Percentiles rank a stretch among this genome's conserved stretches.
Evolutionary conservation across 92 coral and sea anemone species (phyloP).

Genomic region (Zoanthus sansibaricus): DNA sequence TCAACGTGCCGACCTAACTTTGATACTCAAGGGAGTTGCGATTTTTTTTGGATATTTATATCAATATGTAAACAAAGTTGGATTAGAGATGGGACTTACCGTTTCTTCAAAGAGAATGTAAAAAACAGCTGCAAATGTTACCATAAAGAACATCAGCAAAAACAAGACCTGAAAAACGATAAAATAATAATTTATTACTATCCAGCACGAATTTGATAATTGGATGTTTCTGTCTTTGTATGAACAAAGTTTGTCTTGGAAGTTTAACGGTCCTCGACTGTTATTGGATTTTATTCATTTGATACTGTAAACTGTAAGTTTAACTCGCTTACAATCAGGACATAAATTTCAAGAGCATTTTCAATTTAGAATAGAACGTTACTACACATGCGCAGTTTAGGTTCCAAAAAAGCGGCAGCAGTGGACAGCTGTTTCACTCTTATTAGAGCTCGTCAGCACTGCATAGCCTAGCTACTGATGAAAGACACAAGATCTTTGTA

Average conservation of each 20-base stretch:
- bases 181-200: not conserved
- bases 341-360: constrained; percentile 35
- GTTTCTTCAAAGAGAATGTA: not conserved
- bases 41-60: too few species aligned
- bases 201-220: not conserved
- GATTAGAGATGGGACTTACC: not conserved
- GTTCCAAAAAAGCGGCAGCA: too few species aligned
- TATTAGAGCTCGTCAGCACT: too few species aligned
- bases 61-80: too few species aligned
- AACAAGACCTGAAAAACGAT: not conserved
- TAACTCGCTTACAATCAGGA: not conserved
- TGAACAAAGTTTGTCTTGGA: not conserved
- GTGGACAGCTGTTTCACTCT: too few species aligned
- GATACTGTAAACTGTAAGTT: constrained; percentile 32
- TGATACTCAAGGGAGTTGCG: too few species aligned
- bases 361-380: too few species aligned
- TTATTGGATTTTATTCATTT: constrained; percentile 38
- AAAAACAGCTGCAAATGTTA: not conserved
- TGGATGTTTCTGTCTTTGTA: not conserved
- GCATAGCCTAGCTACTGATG: too few species aligned
- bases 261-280: not conserved
- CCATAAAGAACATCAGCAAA: not conserved
- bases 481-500: too few species aligned
- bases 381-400: too few species aligned
- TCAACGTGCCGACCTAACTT: too few species aligned